Conservation (phyloP, 2,888 invertebrate species). For the Napeogenes sylphis region DNA sequence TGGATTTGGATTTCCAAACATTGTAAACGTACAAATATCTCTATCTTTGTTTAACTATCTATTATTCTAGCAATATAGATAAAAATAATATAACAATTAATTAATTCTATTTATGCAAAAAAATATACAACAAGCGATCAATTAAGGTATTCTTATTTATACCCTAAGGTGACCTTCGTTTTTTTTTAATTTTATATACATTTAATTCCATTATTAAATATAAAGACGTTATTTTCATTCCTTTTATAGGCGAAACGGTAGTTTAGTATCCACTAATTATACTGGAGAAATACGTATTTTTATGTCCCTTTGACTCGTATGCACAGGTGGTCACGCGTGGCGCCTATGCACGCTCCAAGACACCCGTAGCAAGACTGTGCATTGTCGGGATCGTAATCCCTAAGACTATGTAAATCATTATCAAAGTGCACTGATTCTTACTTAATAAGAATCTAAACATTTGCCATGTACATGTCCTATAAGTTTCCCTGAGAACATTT, state of each 20-base stretch:
- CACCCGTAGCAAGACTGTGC: slow-evolving; percentile 27
- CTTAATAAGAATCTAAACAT: not conserved
- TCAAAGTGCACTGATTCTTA: not conserved
- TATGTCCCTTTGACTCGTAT: slow-evolving; percentile 43
- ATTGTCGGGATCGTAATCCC: slow-evolving; percentile 14
- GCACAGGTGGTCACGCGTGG: slow-evolving; percentile 41
- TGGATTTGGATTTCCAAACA: no score
- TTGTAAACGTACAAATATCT: no score
- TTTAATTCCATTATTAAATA: not conserved
- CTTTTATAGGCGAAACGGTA: not conserved
- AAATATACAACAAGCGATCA: no score
- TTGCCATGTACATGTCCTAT: no score
- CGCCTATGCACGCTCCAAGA: slow-evolving; percentile 46
- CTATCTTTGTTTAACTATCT: no score
- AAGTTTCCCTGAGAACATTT: no score
- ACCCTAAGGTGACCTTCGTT: no score
- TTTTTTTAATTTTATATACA: no score
- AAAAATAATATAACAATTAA: no score
- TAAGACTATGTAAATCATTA: slow-evolving; percentile 8
- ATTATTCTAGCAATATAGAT: no score
- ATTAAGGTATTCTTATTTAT: no score
- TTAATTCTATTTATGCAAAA: no score
- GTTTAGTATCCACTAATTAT: not conserved
- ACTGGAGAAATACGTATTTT: not conserved
- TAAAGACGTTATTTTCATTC: not conserved